phyloP scores from a whole-genome alignment of 2,113 vertebrate species.

The Oncorhynchus tshawytscha region DNA sequence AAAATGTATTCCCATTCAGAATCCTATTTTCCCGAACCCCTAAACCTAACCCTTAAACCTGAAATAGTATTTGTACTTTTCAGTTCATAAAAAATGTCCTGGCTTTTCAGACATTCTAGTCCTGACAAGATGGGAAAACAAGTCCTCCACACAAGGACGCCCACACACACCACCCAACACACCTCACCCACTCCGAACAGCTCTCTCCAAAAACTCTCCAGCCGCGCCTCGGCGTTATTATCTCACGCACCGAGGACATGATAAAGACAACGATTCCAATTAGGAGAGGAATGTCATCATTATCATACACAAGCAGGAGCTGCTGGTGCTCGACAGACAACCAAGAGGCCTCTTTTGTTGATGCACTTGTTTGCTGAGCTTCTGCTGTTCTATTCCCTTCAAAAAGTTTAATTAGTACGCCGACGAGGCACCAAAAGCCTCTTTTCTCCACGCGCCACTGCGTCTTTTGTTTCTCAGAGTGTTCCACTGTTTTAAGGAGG shows the following conservation, averaged over 20 bases:
- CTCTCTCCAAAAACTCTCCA: neutral
- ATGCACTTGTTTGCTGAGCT: neutral
- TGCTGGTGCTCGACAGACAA: neutral
- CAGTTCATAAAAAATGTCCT: no score
- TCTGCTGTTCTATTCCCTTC: neutral
- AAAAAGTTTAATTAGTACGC: neutral
- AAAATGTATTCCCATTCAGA: no score
- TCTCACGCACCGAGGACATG: neutral
- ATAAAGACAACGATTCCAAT: conserved; percentile 8
- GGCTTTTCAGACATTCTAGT: no score
- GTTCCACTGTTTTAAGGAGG: no score
- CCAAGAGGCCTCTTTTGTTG: neutral
- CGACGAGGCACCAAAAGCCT: neutral
- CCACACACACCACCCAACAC: neutral
- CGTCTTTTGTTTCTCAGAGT: neutral
- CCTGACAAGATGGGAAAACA: no score
- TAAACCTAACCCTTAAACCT: no score
- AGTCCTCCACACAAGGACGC: no score
- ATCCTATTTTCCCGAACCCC: no score
- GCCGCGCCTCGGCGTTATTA: neutral
- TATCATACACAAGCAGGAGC: neutral
- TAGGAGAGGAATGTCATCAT: conserved; percentile 6
- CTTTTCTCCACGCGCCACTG: neutral
- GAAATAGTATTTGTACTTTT: no score
- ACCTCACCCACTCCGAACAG: neutral